Base-by-base conservation (phyloP, 2,888 invertebrate species). In the Brachypalpus laphriformis region DNA sequence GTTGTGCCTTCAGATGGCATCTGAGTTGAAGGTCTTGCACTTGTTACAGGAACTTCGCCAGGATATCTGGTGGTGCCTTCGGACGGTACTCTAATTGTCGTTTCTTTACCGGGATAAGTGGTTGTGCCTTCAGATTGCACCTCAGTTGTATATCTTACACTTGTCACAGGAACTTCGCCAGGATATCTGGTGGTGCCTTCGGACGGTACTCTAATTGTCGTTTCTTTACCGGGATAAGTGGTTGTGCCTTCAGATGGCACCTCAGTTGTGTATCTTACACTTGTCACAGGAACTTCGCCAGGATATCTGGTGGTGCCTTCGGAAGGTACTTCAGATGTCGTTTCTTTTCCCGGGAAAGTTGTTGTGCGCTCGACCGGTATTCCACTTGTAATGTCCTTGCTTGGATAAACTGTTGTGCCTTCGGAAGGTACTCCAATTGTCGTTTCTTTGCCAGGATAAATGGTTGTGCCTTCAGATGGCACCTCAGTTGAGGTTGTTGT, bases 151-250 rank as follows among this genome's bases (percentile, higher is more conserved):
- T n/a, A 4, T 40, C 8, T n/a, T 1, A 78, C 61, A 31, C 9
- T 16, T 45, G n/a, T 40, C n/a, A 14, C 40, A 14, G 37, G n/a
- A n/a, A 37, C 34, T 18, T 8, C n/a, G 22, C 47, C 63, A 14
- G 63, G 63, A 11, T 63, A 47, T 0, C 7, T n/a, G 0, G 56
- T 70, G 3, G 68, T 45, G 7, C 3, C 22, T 57, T 42, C 68
- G 3, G 28, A 8, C 1, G 25, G 31, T 16, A n/a, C 9, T 25
- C 11, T 11, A 1, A 28, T 22, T 4, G 72, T 34, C 0, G 16
- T 11, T 54, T 70, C 47, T 28, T 31, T 9, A 2, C 54, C 70
- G 1, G 59, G 59, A 5, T 59, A 22, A 0, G 7, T 14, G 25
- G 56, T 37, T n/a, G 51, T 61, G 1, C 40, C 22, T 8, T 54